A percentile compares a stretch with the other conserved stretches of the same genome.
phyloP scores from a whole-genome alignment of 2,113 vertebrate species.

The Engystomops pustulosus region DNA sequence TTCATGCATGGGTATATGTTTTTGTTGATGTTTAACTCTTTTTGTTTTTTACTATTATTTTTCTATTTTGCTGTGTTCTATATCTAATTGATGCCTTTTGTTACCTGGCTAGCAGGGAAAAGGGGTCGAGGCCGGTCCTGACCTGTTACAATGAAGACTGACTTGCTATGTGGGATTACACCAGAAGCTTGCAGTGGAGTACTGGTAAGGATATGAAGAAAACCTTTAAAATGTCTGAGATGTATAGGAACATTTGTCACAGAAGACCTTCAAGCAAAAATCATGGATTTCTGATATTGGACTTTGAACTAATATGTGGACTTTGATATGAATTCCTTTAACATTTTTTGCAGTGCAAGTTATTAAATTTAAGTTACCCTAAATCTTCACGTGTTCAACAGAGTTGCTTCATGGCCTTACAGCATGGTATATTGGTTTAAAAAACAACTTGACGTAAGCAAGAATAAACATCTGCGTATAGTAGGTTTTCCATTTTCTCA shows the following conservation, averaged over 20 bases:
- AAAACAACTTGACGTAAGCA: slow-evolving; percentile 75
- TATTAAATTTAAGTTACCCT: slow-evolving; percentile 85
- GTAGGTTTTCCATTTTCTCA: slow-evolving; percentile 79
- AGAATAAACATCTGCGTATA: slow-evolving; percentile 78
- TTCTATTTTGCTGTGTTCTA: background rate
- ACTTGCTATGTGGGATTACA: slow-evolving; percentile 99
- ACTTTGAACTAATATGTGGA: slow-evolving; percentile 87
- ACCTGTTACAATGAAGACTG: slow-evolving; percentile 94
- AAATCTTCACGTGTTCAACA: slow-evolving; percentile 82
- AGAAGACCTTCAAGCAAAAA: slow-evolving; percentile 86
- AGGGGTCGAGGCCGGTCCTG: slow-evolving; percentile 91
- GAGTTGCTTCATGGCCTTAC: slow-evolving; percentile 81
- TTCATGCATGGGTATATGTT: slow-evolving; percentile 52
- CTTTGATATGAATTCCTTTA: slow-evolving; percentile 88
- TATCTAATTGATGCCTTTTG: slow-evolving; percentile 96
- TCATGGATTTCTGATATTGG: slow-evolving; percentile 85
- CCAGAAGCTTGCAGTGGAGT: slow-evolving; percentile 91
- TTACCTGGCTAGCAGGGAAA: slow-evolving; percentile 98
- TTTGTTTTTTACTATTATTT: slow-evolving; percentile 68
- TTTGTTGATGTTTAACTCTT: slow-evolving; percentile 72
- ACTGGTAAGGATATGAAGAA: slow-evolving; percentile 93
- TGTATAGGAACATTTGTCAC: slow-evolving; percentile 95
- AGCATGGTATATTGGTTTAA: slow-evolving; percentile 85
- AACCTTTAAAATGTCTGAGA: slow-evolving; percentile 82
- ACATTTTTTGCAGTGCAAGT: slow-evolving; percentile 84